Conservation (phyloP, 1,140 invertebrate species). For the Tigriopus japonicus region DNA sequence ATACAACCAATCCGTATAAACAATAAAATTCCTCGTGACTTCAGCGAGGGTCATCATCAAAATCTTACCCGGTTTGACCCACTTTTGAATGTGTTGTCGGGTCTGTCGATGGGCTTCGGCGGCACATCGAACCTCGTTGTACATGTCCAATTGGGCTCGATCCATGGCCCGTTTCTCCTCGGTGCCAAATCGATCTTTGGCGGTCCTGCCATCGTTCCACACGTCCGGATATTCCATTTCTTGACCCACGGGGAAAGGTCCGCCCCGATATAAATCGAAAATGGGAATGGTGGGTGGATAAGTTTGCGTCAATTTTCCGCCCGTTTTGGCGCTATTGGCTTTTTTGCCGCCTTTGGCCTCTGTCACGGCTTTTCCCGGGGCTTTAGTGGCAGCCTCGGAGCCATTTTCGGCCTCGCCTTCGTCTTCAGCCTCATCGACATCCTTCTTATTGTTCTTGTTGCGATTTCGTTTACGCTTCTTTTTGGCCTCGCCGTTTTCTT, state of each 20-base stretch:
- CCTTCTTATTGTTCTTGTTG: no score
- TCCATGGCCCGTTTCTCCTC: conserved; percentile 65
- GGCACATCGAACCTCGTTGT: conserved; percentile 60
- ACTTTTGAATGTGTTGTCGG: conserved; percentile 64
- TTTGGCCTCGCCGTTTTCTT: no score
- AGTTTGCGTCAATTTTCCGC: conserved; percentile 52
- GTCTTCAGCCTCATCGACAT: not conserved
- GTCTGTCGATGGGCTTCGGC: conserved; percentile 36
- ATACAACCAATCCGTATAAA: no score
- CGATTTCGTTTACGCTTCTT: no score
- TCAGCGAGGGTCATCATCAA: no score
- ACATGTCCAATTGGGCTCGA: conserved; percentile 47
- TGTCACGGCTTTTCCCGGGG: conserved; percentile 25
- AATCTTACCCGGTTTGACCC: conserved; percentile 55
- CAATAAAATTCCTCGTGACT: no score
- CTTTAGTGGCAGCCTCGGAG: not conserved
- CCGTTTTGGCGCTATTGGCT: conserved; percentile 23
- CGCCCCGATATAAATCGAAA: conserved; percentile 59
- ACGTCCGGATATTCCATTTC: conserved; percentile 23
- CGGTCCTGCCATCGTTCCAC: conserved; percentile 51
- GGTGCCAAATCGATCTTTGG: conserved; percentile 63
- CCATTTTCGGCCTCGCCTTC: not conserved
- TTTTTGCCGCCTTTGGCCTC: conserved; percentile 24
- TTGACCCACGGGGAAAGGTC: conserved; percentile 35
- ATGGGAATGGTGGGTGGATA: conserved; percentile 71